Evolutionary conservation across 2,797 vertebrate species (phyloP), one percentile per base, ranked within the genome.

Genomic region (Erethizon dorsatum): DNA sequence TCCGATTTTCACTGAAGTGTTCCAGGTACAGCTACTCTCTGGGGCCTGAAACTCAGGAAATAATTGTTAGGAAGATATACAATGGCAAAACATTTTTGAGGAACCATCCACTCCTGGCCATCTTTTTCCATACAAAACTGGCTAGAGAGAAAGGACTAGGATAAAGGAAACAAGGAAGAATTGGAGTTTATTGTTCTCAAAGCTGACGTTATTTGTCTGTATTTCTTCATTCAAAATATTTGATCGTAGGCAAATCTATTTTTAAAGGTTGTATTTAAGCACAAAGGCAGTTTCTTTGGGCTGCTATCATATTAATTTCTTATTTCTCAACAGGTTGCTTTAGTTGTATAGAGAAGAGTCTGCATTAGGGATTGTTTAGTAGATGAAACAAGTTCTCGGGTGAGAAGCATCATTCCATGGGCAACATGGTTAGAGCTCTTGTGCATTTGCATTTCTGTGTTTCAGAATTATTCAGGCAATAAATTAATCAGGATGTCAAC

Each of bases 401-500:
- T 85, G 94, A 96, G 78, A 82, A 67, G 67, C 71, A 54, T 88
- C 94, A 65, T 95, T 96, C 94, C 67, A 61, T 91, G 57, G 31
- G 83, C 67, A 96, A 52, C 84, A 45, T 93, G 96, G 93, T 87
- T 85, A 88, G 94, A 91, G 91, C 37, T 75, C 84, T 84, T n/a
- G 37, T 24, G 33, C 79, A 94, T 97, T 94, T 98, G 93, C 92
- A 97, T 83, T 90, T 97, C 77, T 93, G 83, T 93, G 69, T 93
- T 97, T 97, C 93, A 94, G 95, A 97, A 96, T 95, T 97, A 96
- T 96, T 96, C 96, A 96, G 96, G 85, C 95, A 96, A 96, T 93
- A 95, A 88, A 95, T 97, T 97, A 95, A 91, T 63, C 90, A 96
- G 94, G 88, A 97, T 96, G 93, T 90, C 97, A 98, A 94, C 94